Conservation (phyloP, 2,888 invertebrate species). For the Tenthredo scrophulariae region DNA sequence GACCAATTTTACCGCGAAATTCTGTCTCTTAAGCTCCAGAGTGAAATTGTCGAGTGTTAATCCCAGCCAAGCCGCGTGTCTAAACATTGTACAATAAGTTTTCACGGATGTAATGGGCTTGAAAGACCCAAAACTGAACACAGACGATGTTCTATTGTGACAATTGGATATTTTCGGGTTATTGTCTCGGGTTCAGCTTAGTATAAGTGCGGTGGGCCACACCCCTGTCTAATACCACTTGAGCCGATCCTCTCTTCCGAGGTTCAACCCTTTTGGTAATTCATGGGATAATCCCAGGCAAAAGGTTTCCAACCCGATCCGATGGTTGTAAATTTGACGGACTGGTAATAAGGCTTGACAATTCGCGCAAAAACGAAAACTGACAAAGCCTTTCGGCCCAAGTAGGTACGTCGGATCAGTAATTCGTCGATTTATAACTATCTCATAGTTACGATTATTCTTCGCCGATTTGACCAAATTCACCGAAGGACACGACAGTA, state of each 20-base stretch:
- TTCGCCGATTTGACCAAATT: slow-evolving; percentile 8
- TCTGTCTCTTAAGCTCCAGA: background rate
- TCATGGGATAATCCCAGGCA: slow-evolving; percentile 25
- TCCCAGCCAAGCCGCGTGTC: slow-evolving; percentile 43
- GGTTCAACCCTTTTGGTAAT: slow-evolving; percentile 38
- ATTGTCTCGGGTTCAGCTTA: slow-evolving; percentile 25
- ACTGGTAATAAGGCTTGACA: background rate
- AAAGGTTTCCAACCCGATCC: slow-evolving; percentile 9
- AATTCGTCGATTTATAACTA: slow-evolving; percentile 43
- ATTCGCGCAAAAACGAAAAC: slow-evolving; percentile 8
- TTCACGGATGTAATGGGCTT: slow-evolving; percentile 25
- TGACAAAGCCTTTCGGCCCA: background rate
- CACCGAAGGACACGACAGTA: background rate
- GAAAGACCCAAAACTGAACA: background rate
- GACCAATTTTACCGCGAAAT: slow-evolving; percentile 22
- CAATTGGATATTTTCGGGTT: slow-evolving; percentile 40
- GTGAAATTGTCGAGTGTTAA: background rate
- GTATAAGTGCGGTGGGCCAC: slow-evolving; percentile 46
- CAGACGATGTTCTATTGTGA: slow-evolving; percentile 20
- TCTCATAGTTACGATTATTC: background rate
- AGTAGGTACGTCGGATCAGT: slow-evolving; percentile 14
- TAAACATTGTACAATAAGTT: slow-evolving; percentile 37
- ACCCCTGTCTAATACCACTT: slow-evolving; percentile 36
- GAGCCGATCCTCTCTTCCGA: background rate
- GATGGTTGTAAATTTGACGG: slow-evolving; percentile 35